phyloP scores from a whole-genome alignment of 2,888 invertebrate genomes.

The Incurvaria masculella region DNA sequence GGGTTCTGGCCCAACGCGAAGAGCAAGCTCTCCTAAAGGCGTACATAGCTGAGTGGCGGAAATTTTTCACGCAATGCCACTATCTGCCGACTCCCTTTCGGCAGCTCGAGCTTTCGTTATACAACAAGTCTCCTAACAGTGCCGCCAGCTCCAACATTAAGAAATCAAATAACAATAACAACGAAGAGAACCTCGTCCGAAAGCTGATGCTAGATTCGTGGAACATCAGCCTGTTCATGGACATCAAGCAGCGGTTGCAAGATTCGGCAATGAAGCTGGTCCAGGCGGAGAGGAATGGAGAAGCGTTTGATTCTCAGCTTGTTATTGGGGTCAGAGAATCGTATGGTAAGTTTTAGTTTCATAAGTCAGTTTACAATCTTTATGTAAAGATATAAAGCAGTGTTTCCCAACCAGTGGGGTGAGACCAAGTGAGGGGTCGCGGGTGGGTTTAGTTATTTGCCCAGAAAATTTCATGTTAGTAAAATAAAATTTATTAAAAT shows the following conservation, averaged over 20 bases:
- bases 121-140: conserved; percentile 42
- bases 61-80: conserved; percentile 96
- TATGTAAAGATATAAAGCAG: too few relatives aligned
- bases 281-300: conserved; percentile 94
- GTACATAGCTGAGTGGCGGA: conserved; percentile 97
- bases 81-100: conserved; percentile 96
- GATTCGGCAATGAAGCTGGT: conserved; percentile 98
- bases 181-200: conserved; percentile 89
- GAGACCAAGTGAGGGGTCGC: too few relatives aligned
- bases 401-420: too few relatives aligned
- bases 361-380: too few relatives aligned
- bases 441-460: too few relatives aligned
- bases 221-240: conserved; percentile 96
- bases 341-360: conserved; percentile 73
- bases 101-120: conserved; percentile 84
- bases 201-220: conserved; percentile 97
- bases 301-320: conserved; percentile 95
- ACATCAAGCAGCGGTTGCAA: conserved; percentile 90
- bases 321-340: conserved; percentile 98
- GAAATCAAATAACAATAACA: conserved; percentile 56
- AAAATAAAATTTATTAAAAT: too few relatives aligned
- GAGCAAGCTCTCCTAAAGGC: conserved; percentile 94
- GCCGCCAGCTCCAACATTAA: conserved; percentile 36
- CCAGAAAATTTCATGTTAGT: too few relatives aligned
- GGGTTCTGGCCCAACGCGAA: conserved; percentile 88